phyloP scores from a whole-genome alignment of 2,113 vertebrate genomes.

The Carollia perspicillata region DNA sequence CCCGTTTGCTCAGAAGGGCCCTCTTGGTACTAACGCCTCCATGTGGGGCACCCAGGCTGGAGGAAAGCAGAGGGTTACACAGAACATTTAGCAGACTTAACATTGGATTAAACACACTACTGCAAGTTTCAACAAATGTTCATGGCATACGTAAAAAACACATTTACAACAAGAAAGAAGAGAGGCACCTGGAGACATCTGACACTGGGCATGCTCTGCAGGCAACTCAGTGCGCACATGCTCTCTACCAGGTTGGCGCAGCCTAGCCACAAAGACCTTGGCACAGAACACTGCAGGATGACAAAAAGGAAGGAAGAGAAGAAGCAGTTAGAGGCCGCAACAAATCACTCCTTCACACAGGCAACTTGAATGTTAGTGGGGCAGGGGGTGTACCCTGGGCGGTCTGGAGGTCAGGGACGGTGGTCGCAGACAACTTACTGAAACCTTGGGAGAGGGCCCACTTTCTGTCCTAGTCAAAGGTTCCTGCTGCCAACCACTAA shows the following conservation, averaged over 20 bases:
- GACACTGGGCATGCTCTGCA: slow-evolving; percentile 99
- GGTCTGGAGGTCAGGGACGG: slow-evolving; percentile 66
- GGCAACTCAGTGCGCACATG: slow-evolving; percentile 99
- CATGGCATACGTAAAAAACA: slow-evolving; percentile 88
- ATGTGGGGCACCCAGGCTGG: slow-evolving; percentile 73
- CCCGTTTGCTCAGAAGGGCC: slow-evolving; percentile 61
- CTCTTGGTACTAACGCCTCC: slow-evolving; percentile 73
- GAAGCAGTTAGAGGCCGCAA: slow-evolving; percentile 92
- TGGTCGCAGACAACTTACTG: slow-evolving; percentile 49
- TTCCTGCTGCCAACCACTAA: neutral
- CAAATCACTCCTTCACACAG: slow-evolving; percentile 86
- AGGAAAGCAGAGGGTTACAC: slow-evolving; percentile 84
- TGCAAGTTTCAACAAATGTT: slow-evolving; percentile 86
- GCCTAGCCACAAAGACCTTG: slow-evolving; percentile 99
- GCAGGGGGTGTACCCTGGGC: slow-evolving; percentile 75
- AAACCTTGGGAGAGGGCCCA: slow-evolving; percentile 61
- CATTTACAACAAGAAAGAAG: slow-evolving; percentile 93
- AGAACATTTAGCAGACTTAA: slow-evolving; percentile 87
- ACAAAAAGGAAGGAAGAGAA: slow-evolving; percentile 95
- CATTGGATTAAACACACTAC: slow-evolving; percentile 86
- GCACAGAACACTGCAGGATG: slow-evolving; percentile 99
- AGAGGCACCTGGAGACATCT: slow-evolving; percentile 99
- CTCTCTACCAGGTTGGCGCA: slow-evolving; percentile 99
- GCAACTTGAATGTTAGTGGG: slow-evolving; percentile 84
- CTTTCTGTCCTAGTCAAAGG: slow-evolving; percentile 29